Conservation (phyloP, 2,797 vertebrate species). For the Tinamus major region DNA sequence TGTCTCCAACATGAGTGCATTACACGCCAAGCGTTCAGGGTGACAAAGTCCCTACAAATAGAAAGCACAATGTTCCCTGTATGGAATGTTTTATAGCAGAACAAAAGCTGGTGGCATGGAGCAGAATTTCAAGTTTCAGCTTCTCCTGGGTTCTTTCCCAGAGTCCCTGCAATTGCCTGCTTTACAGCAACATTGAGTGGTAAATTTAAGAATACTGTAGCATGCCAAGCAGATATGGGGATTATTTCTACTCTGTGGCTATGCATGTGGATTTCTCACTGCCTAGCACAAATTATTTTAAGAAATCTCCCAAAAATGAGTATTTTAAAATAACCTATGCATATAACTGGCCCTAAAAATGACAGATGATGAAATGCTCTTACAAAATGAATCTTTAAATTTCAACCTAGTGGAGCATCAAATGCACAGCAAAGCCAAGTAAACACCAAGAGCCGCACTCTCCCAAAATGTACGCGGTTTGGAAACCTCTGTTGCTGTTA, state of each 20-base stretch:
- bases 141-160: not conserved
- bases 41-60: not conserved
- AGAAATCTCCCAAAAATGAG: not conserved
- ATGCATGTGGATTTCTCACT: not conserved
- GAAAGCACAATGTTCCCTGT: not conserved
- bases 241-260: not conserved
- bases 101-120: not conserved
- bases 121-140: not conserved
- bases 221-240: accelerated
- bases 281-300: accelerated
- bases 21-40: accelerated
- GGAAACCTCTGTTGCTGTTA: conserved; percentile 53
- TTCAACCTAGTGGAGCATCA: not conserved
- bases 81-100: not conserved
- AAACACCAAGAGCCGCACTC: not conserved
- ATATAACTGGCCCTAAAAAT: not conserved
- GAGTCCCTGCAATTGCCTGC: not conserved
- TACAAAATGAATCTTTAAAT: not conserved
- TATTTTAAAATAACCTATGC: not conserved
- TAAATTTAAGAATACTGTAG: not conserved
- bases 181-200: not conserved
- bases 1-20: accelerated
- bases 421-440: conserved; percentile 14
- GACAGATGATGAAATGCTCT: not conserved
- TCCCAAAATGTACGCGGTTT: not conserved